Evolutionary conservation across 2,797 vertebrate species (phyloP), one percentile per base, ranked within the genome.

Genomic region (Euphonia xanthogaster): DNA sequence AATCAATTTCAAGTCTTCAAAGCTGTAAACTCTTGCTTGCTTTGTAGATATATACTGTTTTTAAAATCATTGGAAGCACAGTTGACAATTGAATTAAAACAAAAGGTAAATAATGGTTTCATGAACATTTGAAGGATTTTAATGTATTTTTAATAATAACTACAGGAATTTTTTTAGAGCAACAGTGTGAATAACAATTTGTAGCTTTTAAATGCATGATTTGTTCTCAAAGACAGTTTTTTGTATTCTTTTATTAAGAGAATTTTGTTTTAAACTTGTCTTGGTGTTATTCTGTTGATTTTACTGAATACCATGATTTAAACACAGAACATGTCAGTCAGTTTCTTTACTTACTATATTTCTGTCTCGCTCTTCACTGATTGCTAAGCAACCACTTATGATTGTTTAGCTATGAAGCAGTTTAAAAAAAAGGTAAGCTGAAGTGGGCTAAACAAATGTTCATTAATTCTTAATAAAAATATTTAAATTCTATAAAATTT

Each of bases 1-100:
- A 97, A 96, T 97, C 96, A 98, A 96, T 97, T 97, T 96, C 84
- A 96, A 95, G 86, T 95, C 97, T 97, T 97, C 96, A 97, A 97
- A 97, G 96, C 72, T 92, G 55, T 90, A 95, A 76, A 95, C 51
- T 94, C 47, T 94, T 93, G 78, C 88, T 84, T 94, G 47, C 91
- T 97, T 91, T 96, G 75, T 95, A 95, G 93, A 90, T 94, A 96
- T 70, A 95, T 86, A 89, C 66, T 94, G 48, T 67, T 97, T 97
- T 97, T 63, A 95, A 93, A 95, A 83, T 87, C 61, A 86, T 40
- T 78, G 65, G 58, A 70, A 96, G 24, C 45, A 85, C 75, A 50
- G 66, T 96, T 97, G 83, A 95, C 96, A 97, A 95, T 92, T 96
- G 81, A 83, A 88, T 93, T 96, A 91, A 91, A 95, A 95, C 70